These are phyloP conservation scores for Hypsibius dujardini DNA, from an alignment of 1,140 invertebrate species.

Conservation along the genomic window DNA sequence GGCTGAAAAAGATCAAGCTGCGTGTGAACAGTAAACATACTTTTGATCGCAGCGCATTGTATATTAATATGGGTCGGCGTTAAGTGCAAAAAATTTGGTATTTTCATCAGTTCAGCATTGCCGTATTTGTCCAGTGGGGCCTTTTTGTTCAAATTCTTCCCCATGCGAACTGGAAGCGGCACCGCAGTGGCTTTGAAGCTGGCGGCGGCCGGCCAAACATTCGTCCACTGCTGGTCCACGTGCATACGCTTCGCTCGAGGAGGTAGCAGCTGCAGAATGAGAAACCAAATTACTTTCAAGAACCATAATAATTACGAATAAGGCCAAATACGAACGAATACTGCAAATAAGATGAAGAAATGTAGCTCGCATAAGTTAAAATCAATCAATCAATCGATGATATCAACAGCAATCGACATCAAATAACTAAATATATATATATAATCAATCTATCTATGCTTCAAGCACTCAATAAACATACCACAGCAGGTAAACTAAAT, in stretches of 20 bases:
- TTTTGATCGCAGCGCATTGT: slow-evolving; percentile 78
- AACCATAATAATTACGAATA: no score
- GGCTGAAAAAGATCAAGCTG: neutral
- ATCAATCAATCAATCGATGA: no score
- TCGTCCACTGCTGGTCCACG: slow-evolving; percentile 72
- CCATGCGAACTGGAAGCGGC: slow-evolving; percentile 80
- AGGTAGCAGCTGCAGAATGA: slow-evolving; percentile 26
- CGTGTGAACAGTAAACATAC: slow-evolving; percentile 31
- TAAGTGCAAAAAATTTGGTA: slow-evolving; percentile 93
- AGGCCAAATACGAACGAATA: no score
- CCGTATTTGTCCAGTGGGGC: slow-evolving; percentile 57
- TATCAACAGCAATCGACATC: no score
- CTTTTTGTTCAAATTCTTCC: slow-evolving; percentile 42
- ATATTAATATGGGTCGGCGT: slow-evolving; percentile 74
- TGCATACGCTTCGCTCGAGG: slow-evolving; percentile 44
- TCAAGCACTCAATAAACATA: no score
- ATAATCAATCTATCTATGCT: no score
- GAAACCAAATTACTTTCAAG: slow-evolving; percentile 17
- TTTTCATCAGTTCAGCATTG: slow-evolving; percentile 91
- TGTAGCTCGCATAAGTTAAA: no score
- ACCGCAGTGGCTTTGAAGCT: slow-evolving; percentile 77
- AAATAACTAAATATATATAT: no score
- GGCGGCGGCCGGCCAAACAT: slow-evolving; percentile 76
- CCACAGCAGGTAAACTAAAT: no score
- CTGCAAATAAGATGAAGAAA: no score